Conservation (phyloP, 2,797 vertebrate genomes). For the Aldrovandia affinis region DNA sequence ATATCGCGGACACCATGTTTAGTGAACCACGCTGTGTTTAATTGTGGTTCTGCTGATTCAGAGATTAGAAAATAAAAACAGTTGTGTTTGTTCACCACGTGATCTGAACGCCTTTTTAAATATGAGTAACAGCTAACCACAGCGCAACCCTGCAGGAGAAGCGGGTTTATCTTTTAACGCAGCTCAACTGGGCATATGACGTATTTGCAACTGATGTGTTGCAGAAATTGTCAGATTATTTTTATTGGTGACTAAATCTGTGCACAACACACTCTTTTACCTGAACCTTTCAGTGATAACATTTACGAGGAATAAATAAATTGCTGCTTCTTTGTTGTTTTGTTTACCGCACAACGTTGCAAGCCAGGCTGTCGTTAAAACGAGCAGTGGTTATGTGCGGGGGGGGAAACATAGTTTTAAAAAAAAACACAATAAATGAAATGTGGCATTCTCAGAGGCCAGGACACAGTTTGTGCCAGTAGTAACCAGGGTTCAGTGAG, state of each 20-base stretch:
- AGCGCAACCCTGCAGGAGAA: neutral
- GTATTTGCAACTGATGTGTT: neutral
- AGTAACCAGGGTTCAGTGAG: too few relatives aligned
- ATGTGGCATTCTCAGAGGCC: too few relatives aligned
- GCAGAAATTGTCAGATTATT: neutral
- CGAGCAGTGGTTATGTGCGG: too few relatives aligned
- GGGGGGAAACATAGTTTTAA: too few relatives aligned
- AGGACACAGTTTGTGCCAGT: too few relatives aligned
- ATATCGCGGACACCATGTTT: neutral
- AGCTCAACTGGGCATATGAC: neutral
- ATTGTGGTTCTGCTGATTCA: neutral
- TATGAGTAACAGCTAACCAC: neutral
- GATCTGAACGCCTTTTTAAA: neutral
- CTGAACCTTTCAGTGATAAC: neutral
- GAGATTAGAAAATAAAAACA: neutral
- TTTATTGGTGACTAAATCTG: too few relatives aligned
- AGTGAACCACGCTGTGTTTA: neutral
- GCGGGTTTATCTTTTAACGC: neutral
- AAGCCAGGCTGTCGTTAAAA: too few relatives aligned
- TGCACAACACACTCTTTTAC: neutral
- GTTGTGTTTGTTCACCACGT: neutral
- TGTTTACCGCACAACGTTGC: neutral
- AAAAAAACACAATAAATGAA: too few relatives aligned
- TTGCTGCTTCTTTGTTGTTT: neutral
- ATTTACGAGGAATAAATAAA: neutral